A percentile compares a stretch with the other conserved stretches of the same genome.
Conservation (phyloP, 2,113 vertebrate genomes). For the Pavo muticus region DNA sequence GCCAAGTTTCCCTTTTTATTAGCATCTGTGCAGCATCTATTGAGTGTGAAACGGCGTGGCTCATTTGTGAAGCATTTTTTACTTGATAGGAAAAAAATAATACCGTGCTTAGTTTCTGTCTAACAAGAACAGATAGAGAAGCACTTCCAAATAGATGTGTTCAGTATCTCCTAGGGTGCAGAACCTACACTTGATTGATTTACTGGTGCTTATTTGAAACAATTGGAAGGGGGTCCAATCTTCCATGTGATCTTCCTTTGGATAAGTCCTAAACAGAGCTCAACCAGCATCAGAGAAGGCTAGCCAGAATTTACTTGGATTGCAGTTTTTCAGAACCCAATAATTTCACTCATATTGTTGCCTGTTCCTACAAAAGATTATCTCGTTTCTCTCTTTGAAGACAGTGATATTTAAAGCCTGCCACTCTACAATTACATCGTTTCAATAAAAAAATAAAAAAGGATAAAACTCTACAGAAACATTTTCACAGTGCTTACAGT, state of each 20-base stretch:
- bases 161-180: conserved; percentile 20
- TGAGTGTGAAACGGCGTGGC: neutral
- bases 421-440: neutral
- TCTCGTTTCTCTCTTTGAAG: conserved; percentile 4
- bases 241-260: neutral
- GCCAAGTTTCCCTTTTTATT: neutral
- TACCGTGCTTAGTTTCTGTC: neutral
- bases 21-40: neutral
- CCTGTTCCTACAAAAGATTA: neutral
- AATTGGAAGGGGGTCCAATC: neutral
- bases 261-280: neutral
- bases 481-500: conserved; percentile 13
- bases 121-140: neutral
- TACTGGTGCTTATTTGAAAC: neutral
- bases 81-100: neutral
- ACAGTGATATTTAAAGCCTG: conserved; percentile 14
- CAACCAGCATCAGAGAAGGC: neutral
- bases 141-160: neutral
- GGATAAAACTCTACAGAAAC: neutral
- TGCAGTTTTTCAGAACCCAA: neutral
- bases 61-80: neutral
- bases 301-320: neutral
- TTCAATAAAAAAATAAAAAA: conserved; percentile 3
- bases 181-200: neutral
- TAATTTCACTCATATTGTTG: neutral